phyloP scores from a whole-genome alignment of 2,113 vertebrate genomes.

The Egretta garzetta region DNA sequence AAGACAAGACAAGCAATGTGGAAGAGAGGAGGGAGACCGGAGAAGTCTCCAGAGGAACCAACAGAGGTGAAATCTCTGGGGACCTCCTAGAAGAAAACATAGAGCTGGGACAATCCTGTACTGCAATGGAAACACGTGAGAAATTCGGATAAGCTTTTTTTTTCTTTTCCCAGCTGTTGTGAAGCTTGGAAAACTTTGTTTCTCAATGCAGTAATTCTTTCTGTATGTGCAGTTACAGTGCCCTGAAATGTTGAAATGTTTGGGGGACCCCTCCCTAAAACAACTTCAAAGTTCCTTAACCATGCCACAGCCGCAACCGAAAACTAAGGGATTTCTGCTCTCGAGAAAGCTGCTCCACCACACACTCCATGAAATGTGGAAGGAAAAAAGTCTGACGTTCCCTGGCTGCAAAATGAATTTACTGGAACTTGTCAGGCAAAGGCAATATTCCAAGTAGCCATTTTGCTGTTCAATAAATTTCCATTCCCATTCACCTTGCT shows the following conservation, averaged over 20 bases:
- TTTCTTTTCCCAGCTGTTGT: neutral
- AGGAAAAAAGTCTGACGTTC: neutral
- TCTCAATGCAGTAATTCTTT: neutral
- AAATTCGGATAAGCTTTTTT: neutral
- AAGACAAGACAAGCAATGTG: neutral
- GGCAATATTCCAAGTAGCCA: neutral
- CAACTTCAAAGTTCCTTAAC: neutral
- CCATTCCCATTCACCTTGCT: neutral
- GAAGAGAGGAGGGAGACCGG: neutral
- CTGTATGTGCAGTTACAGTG: neutral
- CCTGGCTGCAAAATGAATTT: slow-evolving; percentile 28
- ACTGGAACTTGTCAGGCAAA: neutral
- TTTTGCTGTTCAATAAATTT: neutral
- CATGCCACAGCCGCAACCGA: neutral
- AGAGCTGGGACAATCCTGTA: neutral
- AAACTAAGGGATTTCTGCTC: neutral
- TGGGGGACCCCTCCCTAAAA: neutral
- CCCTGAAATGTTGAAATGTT: neutral
- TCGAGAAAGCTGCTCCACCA: neutral
- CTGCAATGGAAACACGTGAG: neutral
- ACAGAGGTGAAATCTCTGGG: neutral
- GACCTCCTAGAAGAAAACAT: neutral
- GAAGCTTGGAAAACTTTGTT: neutral
- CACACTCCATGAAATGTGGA: neutral
- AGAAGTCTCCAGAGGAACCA: neutral